These are phyloP conservation scores for Ctenopoma kingsleyae DNA, from an alignment of 2,797 vertebrate species.

Conservation along the genomic window DNA sequence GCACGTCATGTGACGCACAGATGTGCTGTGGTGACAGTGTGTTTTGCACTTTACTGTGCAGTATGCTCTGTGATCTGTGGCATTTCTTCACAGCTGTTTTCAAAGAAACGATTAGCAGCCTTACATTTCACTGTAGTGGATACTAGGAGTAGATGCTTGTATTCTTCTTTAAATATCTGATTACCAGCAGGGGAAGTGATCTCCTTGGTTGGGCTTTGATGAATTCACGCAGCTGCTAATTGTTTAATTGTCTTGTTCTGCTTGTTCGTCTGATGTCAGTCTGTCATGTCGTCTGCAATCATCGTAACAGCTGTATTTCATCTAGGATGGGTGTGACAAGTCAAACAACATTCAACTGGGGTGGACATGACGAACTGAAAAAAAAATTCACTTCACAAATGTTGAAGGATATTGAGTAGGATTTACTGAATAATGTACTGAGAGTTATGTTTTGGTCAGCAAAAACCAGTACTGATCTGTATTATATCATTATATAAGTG, in stretches of 20 bases:
- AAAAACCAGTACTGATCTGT: conserved; percentile 36
- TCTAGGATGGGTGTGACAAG: conserved; percentile 58
- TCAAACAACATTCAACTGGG: conserved; percentile 63
- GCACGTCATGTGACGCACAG: conserved; percentile 44
- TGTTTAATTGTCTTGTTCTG: conserved; percentile 83
- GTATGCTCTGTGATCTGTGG: conserved; percentile 51
- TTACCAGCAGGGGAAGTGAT: conserved; percentile 22
- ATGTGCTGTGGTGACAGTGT: conserved; percentile 64
- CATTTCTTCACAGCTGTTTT: conserved; percentile 55
- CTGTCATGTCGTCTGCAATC: conserved; percentile 58
- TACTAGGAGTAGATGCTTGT: conserved; percentile 10
- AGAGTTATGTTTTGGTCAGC: conserved; percentile 27
- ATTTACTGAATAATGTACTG: not conserved
- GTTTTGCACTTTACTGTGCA: conserved; percentile 64
- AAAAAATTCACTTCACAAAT: conserved; percentile 1
- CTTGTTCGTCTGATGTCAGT: conserved; percentile 70
- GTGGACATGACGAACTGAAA: conserved; percentile 39
- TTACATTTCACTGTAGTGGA: conserved; percentile 19
- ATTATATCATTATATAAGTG: conserved; percentile 35
- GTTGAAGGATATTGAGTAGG: conserved; percentile 9
- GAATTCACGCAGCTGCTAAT: conserved; percentile 88
- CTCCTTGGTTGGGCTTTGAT: conserved; percentile 26
- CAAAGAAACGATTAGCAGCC: conserved; percentile 79
- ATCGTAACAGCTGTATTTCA: conserved; percentile 77
- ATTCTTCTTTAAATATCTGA: conserved; percentile 22